Evolutionary conservation across 2,888 invertebrate genomes (phyloP).

Genomic region (Lithophane ornitopus): DNA sequence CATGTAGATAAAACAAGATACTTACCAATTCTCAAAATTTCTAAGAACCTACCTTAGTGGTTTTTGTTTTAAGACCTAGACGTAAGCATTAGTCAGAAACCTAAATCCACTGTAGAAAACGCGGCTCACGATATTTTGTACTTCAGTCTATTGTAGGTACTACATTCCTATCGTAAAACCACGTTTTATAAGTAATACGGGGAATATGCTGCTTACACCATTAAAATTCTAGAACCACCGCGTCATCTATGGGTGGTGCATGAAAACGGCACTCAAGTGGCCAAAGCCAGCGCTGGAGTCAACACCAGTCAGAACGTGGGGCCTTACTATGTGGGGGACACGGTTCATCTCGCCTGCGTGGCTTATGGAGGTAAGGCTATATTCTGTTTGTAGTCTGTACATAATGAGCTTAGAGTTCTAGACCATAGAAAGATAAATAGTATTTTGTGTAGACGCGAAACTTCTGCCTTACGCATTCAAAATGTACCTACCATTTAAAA

Average conservation of each 20-base stretch:
- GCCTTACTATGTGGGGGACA: slow-evolving; percentile 96
- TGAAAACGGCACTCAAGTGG: slow-evolving; percentile 94
- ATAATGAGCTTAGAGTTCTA: not conserved
- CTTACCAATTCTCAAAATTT: not conserved
- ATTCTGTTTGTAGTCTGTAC: not conserved
- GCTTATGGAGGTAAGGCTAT: slow-evolving; percentile 94
- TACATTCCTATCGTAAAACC: not conserved
- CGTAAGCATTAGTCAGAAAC: not conserved
- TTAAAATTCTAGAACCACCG: slow-evolving; percentile 92
- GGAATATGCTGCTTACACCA: not conserved
- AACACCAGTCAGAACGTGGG: slow-evolving; percentile 91
- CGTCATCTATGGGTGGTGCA: slow-evolving; percentile 95
- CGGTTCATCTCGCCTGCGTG: slow-evolving; percentile 95
- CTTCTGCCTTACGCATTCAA: too few species aligned
- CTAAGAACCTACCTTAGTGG: not conserved
- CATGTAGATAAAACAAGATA: not conserved
- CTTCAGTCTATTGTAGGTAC: not conserved
- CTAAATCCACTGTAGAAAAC: not conserved
- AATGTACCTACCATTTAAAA: not conserved
- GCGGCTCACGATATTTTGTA: not conserved
- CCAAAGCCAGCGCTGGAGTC: slow-evolving; percentile 91
- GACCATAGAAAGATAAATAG: not conserved
- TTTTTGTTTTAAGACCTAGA: not conserved
- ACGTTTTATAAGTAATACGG: not conserved
- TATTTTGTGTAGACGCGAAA: not conserved